Conservation (phyloP, 2,888 invertebrate genomes). For the Cryptus viduatorius region DNA sequence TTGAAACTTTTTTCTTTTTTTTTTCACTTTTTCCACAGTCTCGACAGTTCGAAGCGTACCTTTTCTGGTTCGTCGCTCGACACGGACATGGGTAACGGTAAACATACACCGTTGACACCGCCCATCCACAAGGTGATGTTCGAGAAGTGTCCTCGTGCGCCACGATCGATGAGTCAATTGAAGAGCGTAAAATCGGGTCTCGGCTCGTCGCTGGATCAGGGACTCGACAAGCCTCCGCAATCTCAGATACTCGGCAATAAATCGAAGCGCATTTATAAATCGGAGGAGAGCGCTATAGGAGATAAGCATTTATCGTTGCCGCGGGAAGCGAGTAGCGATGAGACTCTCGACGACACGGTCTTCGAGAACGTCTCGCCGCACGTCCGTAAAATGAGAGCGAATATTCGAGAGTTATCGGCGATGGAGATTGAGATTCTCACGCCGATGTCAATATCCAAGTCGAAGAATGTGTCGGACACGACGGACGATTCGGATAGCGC, state of each 20-base stretch:
- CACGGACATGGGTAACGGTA: constrained; percentile 78
- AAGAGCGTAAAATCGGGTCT: constrained; percentile 79
- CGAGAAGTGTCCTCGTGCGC: constrained; percentile 79
- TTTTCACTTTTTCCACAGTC: constrained; percentile 71
- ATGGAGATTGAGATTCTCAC: constrained; percentile 82
- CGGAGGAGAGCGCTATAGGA: constrained; percentile 83
- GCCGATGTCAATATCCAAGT: constrained; percentile 81
- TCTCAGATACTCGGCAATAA: constrained; percentile 75
- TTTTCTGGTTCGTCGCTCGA: constrained; percentile 84
- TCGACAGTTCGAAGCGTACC: constrained; percentile 83
- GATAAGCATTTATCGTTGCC: constrained; percentile 77
- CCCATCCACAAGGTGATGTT: constrained; percentile 81
- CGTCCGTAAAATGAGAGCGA: constrained; percentile 42
- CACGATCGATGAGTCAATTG: constrained; percentile 80
- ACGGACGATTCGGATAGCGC: constrained; percentile 73
- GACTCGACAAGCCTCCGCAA: constrained; percentile 80
- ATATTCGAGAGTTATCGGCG: constrained; percentile 69
- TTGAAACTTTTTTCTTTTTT: not conserved
- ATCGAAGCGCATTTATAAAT: constrained; percentile 83
- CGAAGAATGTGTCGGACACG: constrained; percentile 72
- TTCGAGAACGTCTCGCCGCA: constrained; percentile 62
- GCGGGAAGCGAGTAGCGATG: constrained; percentile 79
- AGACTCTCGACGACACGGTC: constrained; percentile 78
- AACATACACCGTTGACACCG: constrained; percentile 78
- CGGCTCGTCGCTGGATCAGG: constrained; percentile 83